Conservation (phyloP, 2,113 vertebrate genomes). For the Leptosomus discolor region DNA sequence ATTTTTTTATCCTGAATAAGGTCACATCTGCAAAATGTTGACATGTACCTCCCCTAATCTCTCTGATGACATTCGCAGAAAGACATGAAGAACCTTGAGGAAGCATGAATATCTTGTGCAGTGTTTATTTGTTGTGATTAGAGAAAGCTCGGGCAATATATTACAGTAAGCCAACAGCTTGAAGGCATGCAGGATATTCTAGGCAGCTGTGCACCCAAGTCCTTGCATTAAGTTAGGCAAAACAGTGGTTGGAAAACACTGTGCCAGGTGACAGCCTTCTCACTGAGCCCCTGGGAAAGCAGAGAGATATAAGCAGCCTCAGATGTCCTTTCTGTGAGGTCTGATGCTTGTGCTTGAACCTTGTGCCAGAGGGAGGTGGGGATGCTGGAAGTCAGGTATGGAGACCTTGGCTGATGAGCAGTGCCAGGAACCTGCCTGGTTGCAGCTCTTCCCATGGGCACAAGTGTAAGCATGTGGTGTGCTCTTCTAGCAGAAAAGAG, state of each 20-base stretch:
- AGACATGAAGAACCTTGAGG: background rate
- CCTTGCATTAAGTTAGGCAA: background rate
- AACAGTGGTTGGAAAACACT: background rate
- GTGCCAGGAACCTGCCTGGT: background rate
- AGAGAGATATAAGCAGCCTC: background rate
- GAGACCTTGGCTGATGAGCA: background rate
- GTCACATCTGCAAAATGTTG: background rate
- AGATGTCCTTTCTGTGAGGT: background rate
- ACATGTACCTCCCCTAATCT: background rate
- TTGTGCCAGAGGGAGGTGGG: background rate
- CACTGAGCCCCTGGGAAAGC: background rate
- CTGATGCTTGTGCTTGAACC: background rate
- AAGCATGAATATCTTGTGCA: background rate
- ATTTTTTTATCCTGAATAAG: background rate
- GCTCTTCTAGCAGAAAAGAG: background rate
- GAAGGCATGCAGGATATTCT: background rate
- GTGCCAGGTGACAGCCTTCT: background rate
- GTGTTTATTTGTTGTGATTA: background rate
- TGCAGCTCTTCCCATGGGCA: background rate
- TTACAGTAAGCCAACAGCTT: background rate
- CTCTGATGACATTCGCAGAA: background rate
- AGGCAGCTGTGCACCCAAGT: background rate
- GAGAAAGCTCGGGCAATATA: background rate
- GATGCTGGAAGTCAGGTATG: accelerated
- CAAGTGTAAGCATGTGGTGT: accelerated